A percentile compares a stretch with the other conserved stretches of the same genome.
Evolutionary conservation across 2,888 invertebrate genomes (phyloP).

Genomic region (Caenorhabditis doughertyi): DNA sequence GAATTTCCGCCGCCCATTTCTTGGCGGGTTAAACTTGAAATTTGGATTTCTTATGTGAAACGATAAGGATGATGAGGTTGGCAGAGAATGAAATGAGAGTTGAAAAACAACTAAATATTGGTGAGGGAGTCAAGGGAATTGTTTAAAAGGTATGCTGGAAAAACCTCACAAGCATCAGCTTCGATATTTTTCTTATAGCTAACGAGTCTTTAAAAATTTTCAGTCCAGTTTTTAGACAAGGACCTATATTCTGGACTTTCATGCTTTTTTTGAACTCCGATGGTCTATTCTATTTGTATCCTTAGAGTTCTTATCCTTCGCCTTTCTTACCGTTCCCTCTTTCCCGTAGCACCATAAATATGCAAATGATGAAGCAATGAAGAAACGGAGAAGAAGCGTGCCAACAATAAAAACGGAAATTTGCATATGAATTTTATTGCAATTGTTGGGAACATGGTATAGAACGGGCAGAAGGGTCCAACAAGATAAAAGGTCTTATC

Average conservation of each 20-base stretch:
- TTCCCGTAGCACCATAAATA: conserved; percentile 18
- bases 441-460: conserved; percentile 49
- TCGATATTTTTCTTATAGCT: too few species aligned
- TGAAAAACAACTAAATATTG: background rate
- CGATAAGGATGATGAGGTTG: background rate
- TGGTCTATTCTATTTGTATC: background rate
- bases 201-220: too few species aligned
- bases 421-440: conserved; percentile 49
- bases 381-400: conserved; percentile 39
- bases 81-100: conserved; percentile 9
- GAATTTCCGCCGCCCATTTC: conserved; percentile 37
- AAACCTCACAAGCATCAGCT: too few species aligned
- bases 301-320: background rate
- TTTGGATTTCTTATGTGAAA: conserved; percentile 11
- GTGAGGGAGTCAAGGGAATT: background rate
- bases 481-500: conserved; percentile 13
- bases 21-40: conserved; percentile 49
- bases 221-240: too few species aligned
- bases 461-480: background rate
- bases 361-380: conserved; percentile 35
- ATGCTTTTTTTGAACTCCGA: too few species aligned
- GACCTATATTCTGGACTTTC: too few species aligned
- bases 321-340: background rate
- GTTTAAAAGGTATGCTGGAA: background rate
- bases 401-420: conserved; percentile 45